phyloP scores from a whole-genome alignment of 2,797 vertebrate genomes.

The Scleropages formosus region DNA sequence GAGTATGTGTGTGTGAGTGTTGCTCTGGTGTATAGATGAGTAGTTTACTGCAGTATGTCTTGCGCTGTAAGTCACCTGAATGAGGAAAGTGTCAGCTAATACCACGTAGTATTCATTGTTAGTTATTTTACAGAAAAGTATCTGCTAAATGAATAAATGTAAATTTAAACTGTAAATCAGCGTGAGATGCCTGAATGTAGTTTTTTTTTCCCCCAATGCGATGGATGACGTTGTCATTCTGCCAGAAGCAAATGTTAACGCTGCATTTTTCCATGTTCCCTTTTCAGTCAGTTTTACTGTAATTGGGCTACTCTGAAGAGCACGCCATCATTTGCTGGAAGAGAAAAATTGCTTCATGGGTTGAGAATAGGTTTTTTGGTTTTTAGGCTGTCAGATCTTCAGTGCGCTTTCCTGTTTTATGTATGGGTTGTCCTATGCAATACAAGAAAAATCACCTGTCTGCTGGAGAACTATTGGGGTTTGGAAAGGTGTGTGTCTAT shows the following conservation, averaged over 20 bases:
- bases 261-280: not conserved
- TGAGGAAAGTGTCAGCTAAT: too few species aligned
- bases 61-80: too few species aligned
- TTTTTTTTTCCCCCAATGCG: conserved; percentile 39
- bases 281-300: not conserved
- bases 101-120: too few species aligned
- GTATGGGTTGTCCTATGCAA: too few species aligned
- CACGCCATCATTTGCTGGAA: conserved; percentile 4
- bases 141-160: too few species aligned
- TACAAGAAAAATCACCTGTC: too few species aligned
- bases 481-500: too few species aligned
- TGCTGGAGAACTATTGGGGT: too few species aligned
- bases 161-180: conserved; percentile 20
- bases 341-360: conserved; percentile 7
- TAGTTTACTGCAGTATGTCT: too few species aligned
- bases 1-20: too few species aligned
- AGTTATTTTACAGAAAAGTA: too few species aligned
- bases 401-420: not conserved
- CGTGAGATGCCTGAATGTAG: not conserved
- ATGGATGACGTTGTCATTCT: conserved; percentile 39
- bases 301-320: conserved; percentile 7
- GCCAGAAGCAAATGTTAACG: conserved; percentile 17
- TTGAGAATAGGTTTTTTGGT: conserved; percentile 16
- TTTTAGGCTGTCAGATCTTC: not conserved
- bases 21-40: too few species aligned